Evolutionary conservation across 2,888 invertebrate species (phyloP).

Genomic region (Blera fallax): DNA sequence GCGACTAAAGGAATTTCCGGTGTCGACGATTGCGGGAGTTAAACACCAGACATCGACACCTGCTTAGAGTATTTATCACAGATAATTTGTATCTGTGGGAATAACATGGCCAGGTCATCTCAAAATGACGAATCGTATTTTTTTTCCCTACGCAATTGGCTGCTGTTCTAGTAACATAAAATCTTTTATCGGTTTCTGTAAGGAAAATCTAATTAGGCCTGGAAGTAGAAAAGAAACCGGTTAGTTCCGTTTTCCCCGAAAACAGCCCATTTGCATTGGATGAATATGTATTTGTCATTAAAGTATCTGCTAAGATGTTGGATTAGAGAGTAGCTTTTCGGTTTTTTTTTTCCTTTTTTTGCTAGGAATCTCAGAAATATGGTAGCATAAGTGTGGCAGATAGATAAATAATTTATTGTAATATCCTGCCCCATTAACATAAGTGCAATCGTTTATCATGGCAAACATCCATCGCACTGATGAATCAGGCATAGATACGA

Average conservation of each 20-base stretch:
- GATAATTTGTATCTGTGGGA: slow-evolving; percentile 24
- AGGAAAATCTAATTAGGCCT: not conserved
- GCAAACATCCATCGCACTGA: no score
- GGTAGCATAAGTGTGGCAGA: no score
- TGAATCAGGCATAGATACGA: no score
- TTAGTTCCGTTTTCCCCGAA: not conserved
- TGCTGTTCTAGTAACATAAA: not conserved
- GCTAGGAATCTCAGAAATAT: no score
- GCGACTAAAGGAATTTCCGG: slow-evolving; percentile 51
- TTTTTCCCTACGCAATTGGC: not conserved
- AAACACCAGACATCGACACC: slow-evolving; percentile 30
- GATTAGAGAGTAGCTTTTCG: no score
- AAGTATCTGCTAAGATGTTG: not conserved
- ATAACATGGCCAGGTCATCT: not conserved
- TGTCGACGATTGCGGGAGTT: slow-evolving; percentile 40
- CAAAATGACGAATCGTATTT: slow-evolving; percentile 21
- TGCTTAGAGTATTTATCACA: slow-evolving; percentile 21
- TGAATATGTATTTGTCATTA: not conserved
- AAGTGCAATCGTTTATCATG: no score
- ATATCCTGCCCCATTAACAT: no score
- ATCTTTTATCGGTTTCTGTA: not conserved
- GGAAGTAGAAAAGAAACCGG: not conserved
- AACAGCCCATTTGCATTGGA: no score
- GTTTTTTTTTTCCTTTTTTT: no score
- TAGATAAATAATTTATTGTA: no score